phyloP scores from a whole-genome alignment of 2,113 vertebrate species.

The Zosterops hypoxanthus region DNA sequence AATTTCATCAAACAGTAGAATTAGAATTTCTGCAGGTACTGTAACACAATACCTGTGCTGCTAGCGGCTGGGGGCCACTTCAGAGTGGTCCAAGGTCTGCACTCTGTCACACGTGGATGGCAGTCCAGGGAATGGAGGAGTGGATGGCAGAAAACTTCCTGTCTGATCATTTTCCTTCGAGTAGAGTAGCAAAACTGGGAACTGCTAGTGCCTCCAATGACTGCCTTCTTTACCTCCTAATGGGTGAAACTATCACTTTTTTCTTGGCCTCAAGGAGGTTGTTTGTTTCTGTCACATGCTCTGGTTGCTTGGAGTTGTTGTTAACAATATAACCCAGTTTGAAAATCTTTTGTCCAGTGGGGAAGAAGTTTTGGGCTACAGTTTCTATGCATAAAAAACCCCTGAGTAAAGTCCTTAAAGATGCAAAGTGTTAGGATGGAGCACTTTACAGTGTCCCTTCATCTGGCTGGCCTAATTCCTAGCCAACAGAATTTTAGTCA shows the following conservation, averaged over 20 bases:
- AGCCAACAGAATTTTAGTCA: neutral
- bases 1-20: neutral
- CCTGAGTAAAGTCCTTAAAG: neutral
- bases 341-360: neutral
- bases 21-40: neutral
- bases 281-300: neutral
- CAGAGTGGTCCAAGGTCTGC: neutral
- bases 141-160: neutral
- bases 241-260: neutral
- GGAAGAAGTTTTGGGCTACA: neutral
- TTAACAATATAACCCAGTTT: neutral
- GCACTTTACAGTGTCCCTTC: neutral
- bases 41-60: neutral
- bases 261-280: neutral
- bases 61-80: neutral
- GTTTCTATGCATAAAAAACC: neutral
- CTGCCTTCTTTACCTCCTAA: neutral
- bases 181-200: neutral
- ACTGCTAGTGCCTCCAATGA: neutral
- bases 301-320: neutral
- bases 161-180: neutral
- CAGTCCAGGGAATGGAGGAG: neutral
- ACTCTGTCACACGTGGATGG: neutral
- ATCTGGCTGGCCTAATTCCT: neutral
- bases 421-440: neutral